Evolutionary conservation across 2,888 invertebrate species (phyloP).

Genomic region (Chymomyza fuscimana): DNA sequence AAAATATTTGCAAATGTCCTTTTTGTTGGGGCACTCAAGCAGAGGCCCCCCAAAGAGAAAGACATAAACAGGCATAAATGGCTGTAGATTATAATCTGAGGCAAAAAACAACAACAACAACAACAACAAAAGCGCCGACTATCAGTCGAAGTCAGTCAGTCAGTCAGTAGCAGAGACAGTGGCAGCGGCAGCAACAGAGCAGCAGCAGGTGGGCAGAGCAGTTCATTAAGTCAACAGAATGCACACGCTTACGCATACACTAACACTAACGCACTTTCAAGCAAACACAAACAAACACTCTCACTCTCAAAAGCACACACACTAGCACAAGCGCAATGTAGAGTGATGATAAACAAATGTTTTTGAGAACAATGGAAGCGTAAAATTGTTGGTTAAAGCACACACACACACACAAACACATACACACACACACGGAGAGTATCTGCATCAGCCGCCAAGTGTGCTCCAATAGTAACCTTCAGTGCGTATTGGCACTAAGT

Average conservation of each 20-base stretch:
- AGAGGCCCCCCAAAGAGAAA: conserved; percentile 22
- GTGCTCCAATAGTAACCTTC: too few species aligned
- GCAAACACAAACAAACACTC: not conserved
- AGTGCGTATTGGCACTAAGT: too few species aligned
- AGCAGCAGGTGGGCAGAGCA: conserved; percentile 2
- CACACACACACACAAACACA: not conserved
- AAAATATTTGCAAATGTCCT: conserved; percentile 53
- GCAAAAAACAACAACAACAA: not conserved
- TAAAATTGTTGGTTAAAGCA: conserved; percentile 48
- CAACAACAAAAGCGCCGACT: not conserved
- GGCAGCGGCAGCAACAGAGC: not conserved
- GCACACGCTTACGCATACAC: not conserved
- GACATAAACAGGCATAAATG: conserved; percentile 57
- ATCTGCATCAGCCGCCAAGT: not conserved
- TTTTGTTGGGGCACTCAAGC: conserved; percentile 16
- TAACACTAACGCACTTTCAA: conserved; percentile 22
- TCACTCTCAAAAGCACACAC: not conserved
- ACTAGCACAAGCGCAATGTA: conserved; percentile 43
- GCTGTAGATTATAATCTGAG: conserved; percentile 51
- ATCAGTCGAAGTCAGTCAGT: not conserved
- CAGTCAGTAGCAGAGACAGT: not conserved
- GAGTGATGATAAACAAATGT: conserved; percentile 73
- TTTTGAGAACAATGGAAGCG: conserved; percentile 65
- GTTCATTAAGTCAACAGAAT: not conserved
- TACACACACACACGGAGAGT: not conserved